Percentiles rank a stretch among this genome's conserved stretches.
phyloP scores from a whole-genome alignment of 2,113 vertebrate genomes.

The Anguilla japonica region DNA sequence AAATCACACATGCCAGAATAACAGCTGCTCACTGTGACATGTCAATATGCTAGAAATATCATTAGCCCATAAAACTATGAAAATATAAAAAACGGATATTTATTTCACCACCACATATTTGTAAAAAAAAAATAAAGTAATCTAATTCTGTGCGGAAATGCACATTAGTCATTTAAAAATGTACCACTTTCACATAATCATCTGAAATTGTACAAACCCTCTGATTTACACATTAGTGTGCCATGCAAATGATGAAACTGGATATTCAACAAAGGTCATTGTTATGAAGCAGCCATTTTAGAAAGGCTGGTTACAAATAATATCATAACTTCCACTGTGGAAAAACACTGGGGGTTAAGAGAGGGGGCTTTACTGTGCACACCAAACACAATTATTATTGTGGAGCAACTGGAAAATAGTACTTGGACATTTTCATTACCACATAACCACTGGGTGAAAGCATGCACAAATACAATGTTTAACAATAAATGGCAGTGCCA shows the following conservation, averaged over 20 bases:
- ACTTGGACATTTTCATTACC: neutral
- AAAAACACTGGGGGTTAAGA: neutral
- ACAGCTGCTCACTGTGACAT: conserved; percentile 46
- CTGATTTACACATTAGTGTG: conserved; percentile 2
- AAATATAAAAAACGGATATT: conserved; percentile 62
- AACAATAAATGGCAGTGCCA: neutral
- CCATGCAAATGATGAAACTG: neutral
- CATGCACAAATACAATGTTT: neutral
- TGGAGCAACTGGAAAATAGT: neutral
- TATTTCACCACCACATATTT: conserved; percentile 61
- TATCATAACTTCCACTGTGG: neutral
- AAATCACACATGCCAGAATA: conserved; percentile 43
- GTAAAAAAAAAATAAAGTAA: conserved; percentile 28
- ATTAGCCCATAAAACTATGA: conserved; percentile 66
- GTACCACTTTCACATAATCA: no score
- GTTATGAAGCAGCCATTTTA: neutral
- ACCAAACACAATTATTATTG: neutral
- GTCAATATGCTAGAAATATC: conserved; percentile 63
- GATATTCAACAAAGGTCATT: conserved; percentile 2
- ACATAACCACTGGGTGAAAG: neutral
- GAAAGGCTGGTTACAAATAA: neutral
- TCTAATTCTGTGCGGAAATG: conserved; percentile 44
- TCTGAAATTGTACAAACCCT: conserved; percentile 8
- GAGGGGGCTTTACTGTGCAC: neutral
- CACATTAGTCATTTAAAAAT: conserved; percentile 23